Base-by-base conservation (phyloP, 2,888 invertebrate species). In the Tipula unca region DNA sequence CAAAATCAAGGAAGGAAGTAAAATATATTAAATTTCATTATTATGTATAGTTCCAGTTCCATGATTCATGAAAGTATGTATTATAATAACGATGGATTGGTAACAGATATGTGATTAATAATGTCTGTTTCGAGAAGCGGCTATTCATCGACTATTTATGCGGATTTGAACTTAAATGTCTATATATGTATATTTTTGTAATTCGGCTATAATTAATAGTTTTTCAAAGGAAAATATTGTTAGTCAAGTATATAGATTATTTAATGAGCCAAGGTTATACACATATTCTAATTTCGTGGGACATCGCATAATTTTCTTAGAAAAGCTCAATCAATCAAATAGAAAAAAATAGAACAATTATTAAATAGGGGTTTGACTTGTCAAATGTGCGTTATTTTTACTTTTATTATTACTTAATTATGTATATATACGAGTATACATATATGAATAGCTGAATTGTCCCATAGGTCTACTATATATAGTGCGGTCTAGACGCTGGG, bases 1-100 rank as follows among this genome's bases (percentile, higher is more conserved):
- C n/a, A 69, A 25, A 69, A 69, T 69, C 69, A 69, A 69, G 69
- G 69, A 69, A 69, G 69, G 69, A 69, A 69, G 69, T 69, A 69
- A 69, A 69, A 69, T 10, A 69, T 69, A 69, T 69, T 25, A 69
- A 69, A 69, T 69, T 69, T 69, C 25, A 69, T 69, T 69, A 69
- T 25, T 25, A 20, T 25, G n/a, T n/a, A 25, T 69, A 69, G 69
- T 69, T 69, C 25, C 25, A 25, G 25, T 25, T 69, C 17, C 10
- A 25, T 69, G 69, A 69, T 25, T 69, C 69, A 69, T 69, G 69
- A 10, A 25, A 25, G 20, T 69, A 69, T 17, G 17, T 17, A 48
- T 5, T 32, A n/a, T 42, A 42, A 42, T 3, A 48, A 48, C 17
- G 48, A 48, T 54, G 25, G 25, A 69, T 69, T 69, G 69, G 69